phyloP scores from a whole-genome alignment of 2,888 invertebrate species.

The Sthenelais limicola region DNA sequence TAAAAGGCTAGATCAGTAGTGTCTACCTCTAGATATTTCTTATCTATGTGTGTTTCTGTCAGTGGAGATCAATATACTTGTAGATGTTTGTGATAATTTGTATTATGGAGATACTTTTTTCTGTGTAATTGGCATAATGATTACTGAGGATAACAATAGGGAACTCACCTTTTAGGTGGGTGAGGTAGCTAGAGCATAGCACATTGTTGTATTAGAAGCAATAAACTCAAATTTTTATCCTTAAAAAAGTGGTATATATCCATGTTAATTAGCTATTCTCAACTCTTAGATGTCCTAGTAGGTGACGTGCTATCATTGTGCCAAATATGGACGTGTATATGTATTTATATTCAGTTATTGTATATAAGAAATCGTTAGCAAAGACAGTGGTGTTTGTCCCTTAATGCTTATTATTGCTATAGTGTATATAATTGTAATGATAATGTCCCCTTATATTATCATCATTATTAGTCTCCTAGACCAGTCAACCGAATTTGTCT shows the following conservation, averaged over 20 bases:
- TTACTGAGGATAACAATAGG: neutral
- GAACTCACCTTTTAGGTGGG: neutral
- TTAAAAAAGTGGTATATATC: too few relatives aligned
- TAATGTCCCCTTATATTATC: too few relatives aligned
- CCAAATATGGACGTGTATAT: slow-evolving; percentile 30
- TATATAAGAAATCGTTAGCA: slow-evolving; percentile 25
- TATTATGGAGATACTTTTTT: too few relatives aligned
- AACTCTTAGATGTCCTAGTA: slow-evolving; percentile 19
- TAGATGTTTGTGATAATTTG: too few relatives aligned
- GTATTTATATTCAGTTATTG: slow-evolving; percentile 37
- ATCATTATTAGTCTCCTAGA: too few relatives aligned
- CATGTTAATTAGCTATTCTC: too few relatives aligned
- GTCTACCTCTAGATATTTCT: too few relatives aligned
- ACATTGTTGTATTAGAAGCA: slow-evolving; percentile 1
- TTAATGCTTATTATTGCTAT: slow-evolving; percentile 14
- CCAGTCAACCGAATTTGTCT: too few relatives aligned
- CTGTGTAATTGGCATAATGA: neutral
- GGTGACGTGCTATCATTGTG: slow-evolving; percentile 34
- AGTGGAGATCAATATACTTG: too few relatives aligned
- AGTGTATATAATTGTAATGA: slow-evolving; percentile 35
- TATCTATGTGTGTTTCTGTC: too few relatives aligned
- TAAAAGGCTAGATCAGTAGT: too few relatives aligned
- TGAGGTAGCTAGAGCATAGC: slow-evolving; percentile 26
- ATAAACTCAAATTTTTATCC: too few relatives aligned
- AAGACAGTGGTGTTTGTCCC: neutral